Percentiles rank a stretch among this genome's conserved stretches.
These are phyloP conservation scores for Semotilus atromaculatus DNA, from an alignment of 2,797 vertebrate species.

Conservation along the genomic window DNA sequence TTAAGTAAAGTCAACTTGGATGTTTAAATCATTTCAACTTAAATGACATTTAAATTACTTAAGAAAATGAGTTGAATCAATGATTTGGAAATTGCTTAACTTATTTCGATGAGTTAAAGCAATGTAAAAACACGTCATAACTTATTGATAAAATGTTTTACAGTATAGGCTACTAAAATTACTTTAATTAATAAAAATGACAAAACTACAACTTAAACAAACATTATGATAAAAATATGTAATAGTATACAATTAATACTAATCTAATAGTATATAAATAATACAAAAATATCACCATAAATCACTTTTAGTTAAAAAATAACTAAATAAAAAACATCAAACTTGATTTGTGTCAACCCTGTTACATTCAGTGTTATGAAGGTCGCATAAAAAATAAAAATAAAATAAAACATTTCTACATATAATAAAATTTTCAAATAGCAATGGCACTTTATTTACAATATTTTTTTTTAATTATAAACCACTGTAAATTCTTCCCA, in stretches of 20 bases:
- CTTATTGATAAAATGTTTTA: no score
- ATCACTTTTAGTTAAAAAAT: not conserved
- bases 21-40: no score
- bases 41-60: no score
- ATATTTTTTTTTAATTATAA: not conserved
- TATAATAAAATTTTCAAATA: no score
- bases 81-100: no score
- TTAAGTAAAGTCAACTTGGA: no score
- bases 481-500: not conserved
- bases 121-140: no score
- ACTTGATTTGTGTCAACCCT: not conserved
- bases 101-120: no score
- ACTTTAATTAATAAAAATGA: not conserved
- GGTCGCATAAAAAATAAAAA: not conserved
- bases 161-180: not conserved
- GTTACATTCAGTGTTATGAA: not conserved
- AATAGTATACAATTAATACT: not conserved
- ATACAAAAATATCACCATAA: not conserved
- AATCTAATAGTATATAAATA: not conserved
- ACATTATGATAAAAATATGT: not conserved
- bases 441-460: not conserved
- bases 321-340: not conserved
- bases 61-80: no score
- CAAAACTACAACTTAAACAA: not conserved
- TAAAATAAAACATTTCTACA: not conserved